These are phyloP conservation scores for Nephrotoma guestfalica DNA, from an alignment of 2,888 invertebrate species.

Conservation along the genomic window DNA sequence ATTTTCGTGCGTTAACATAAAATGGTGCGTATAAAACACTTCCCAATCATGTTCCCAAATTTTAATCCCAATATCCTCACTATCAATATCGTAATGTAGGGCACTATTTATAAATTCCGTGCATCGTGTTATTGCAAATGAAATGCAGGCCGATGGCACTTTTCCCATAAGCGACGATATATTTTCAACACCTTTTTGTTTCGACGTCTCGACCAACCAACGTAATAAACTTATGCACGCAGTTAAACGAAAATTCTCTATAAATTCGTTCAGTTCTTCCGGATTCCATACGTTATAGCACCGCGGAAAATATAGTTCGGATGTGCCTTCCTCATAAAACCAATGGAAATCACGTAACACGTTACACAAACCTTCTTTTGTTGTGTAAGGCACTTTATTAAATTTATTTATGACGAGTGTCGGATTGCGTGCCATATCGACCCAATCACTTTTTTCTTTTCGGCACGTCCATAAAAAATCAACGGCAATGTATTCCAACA, in stretches of 20 bases:
- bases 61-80: slow-evolving; percentile 43
- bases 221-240: slow-evolving; percentile 74
- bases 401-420: slow-evolving; percentile 66
- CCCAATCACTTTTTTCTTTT: slow-evolving; percentile 47
- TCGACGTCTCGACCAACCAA: slow-evolving; percentile 49
- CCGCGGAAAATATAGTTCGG: slow-evolving; percentile 69
- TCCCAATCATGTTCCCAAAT: slow-evolving; percentile 86
- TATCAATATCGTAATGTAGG: slow-evolving; percentile 59
- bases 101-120: slow-evolving; percentile 60
- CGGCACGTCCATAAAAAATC: slow-evolving; percentile 86
- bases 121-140: slow-evolving; percentile 68
- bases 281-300: slow-evolving; percentile 72
- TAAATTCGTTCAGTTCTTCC: slow-evolving; percentile 67
- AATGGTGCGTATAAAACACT: slow-evolving; percentile 57
- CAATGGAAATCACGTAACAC: slow-evolving; percentile 72
- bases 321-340: slow-evolving; percentile 68
- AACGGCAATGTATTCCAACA: slow-evolving; percentile 63
- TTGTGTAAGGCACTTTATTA: slow-evolving; percentile 76
- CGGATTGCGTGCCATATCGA: slow-evolving; percentile 33
- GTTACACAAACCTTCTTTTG: slow-evolving; percentile 75
- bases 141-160: slow-evolving; percentile 58
- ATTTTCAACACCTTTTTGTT: slow-evolving; percentile 38
- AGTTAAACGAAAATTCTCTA: slow-evolving; percentile 80
- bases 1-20: slow-evolving; percentile 50
- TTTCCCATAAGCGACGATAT: slow-evolving; percentile 44